Evolutionary conservation across 2,888 invertebrate species (phyloP), one percentile per base, ranked within the genome.

Genomic region (Galerucella pusilla): DNA sequence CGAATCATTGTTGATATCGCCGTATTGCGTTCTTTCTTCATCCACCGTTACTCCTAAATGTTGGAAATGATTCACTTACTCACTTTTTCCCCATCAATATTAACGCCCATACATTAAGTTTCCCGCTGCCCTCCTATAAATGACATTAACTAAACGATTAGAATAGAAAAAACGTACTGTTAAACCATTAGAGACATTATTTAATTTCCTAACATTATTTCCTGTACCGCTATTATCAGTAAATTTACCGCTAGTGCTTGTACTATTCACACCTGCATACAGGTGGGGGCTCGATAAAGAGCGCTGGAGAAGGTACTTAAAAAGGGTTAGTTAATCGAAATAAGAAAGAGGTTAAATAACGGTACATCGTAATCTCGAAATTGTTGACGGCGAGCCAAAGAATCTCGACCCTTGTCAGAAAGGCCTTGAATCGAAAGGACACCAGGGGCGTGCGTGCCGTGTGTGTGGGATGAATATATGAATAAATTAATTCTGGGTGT

Each of bases 271-370:
- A 74, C 74, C 77, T 77, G 77, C 74, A 77, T 78, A 73, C 77
- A 75, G 77, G 79, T 76, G 75, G 72, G 73, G 70, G 45, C 28
- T 49, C 60, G 49, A 45, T 69, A 28, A 72, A 60, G 16, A 71
- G 46, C 67, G 71, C 45, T 66, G 59, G 61, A 73, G 73, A 76
- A 71, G 67, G 60, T 73, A 71, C 42, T 73, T 73, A 59, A 78
- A 78, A 79, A 75, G 77, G 78, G 75, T 77, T 75, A 70, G 35
- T 75, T 75, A 75, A 77, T 73, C 74, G n/a, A 67, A 73, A 74
- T 63, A 35, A 16, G 74, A 81, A 79, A 70, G 80, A 82, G 82
- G 82, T 80, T 81, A 79, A 63, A 73, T 82, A 82, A 81, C 82
- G 82, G 82, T 79, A 79, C 75, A 75, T 73, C 71, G 60, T 75